Evolutionary conservation across 2,888 invertebrate genomes (phyloP), one percentile per base, ranked within the genome.

Genomic region (Adelognathus sp.): DNA sequence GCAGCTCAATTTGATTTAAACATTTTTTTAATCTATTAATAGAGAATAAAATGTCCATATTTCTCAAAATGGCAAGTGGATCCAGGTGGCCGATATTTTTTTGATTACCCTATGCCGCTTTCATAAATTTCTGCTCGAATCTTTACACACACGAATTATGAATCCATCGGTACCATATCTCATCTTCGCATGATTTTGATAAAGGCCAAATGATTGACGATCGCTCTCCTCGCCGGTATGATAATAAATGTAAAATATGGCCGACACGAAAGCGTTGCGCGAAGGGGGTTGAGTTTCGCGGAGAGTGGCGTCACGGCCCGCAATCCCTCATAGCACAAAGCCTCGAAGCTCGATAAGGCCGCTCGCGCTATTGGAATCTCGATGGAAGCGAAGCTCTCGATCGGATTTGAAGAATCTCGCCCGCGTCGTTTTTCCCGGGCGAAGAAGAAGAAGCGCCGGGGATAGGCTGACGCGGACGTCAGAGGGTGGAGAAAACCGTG

Each of bases 291-390:
- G 46, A 67, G 46, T 66, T 67, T 67, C 64, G 70, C 14, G 71
- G 56, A 76, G 76, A 79, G 79, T 76, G 67, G 76, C 86, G 84
- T 70, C 86, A 86, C 83, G 86, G 88, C 87, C n/a, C 81, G 87
- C 90, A 86, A 91, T 91, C 87, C 89, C 85, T 90, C 90, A 90
- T 90, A 90, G 87, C 83, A 88, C 89, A 91, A 91, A 91, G 90
- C 90, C 90, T 84, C 83, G 87, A 56, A 67, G 71, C 72, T 72
- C 79, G 90, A 90, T 90, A 90, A 90, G 88, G 87, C 87, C 76
- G 80, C n/a, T n/a, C n/a, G n/a, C n/a, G 86, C 87, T 90, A 90
- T 90, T 90, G 90, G 91, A 90, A 90, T 91, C 90, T 89, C 89
- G 90, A 91, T 90, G 86, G 89, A 84, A 85, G 83, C 80, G 82